Base-by-base conservation (phyloP, 2,113 vertebrate genomes). In the Maccullochella peelii region DNA sequence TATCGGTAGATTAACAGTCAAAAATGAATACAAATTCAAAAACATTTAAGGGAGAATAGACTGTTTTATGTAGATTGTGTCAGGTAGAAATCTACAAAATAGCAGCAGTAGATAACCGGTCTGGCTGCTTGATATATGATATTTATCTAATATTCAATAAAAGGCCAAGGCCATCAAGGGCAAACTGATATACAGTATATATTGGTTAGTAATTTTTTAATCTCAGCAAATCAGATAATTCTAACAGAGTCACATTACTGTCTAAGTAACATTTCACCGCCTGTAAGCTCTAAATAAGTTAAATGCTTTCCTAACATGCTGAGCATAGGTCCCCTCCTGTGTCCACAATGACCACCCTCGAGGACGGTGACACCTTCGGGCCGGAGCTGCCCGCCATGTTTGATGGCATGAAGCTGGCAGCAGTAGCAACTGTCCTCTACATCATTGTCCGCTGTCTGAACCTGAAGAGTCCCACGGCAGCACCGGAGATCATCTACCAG, bases 401-500 rank as follows among this genome's bases (percentile, higher is more conserved):
- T 81, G 97, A 99, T 4, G 97, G 98, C 74, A 93, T 99, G 94
- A 99, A 98, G 93, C 90, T 99, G 67, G 98, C 97, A 0, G 97
- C 97, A 0, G 96, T 99, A 21, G 97, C 98, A 3, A 96, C 98
- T 0, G 94, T 96, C 65, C 96, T 99, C 0, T 99, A 99, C 20
- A 88, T 99, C 81, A 96, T 98, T 0, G 97, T 99, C 77, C 97
- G 98, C 67, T 97, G 96, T 85, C 91, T 99, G 86, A 99, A 99
- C 90, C 95, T 99, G 61, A 98, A 97, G 93, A 99, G 97, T 80
- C 94, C 97, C 0, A 96, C 97, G 0, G 96, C 94, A 0, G 91
- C 97, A 0, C 98, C 98, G 4, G 96, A 97, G 8, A 93, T 98
- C 85, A 89, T 93, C 66, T 97, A 95, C 93, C 97, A 96, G 90